A percentile compares a stretch with the other conserved stretches of the same genome.
These are phyloP conservation scores for Crotalus horridus DNA, from an alignment of 2,113 vertebrate species.

Conservation along the genomic window DNA sequence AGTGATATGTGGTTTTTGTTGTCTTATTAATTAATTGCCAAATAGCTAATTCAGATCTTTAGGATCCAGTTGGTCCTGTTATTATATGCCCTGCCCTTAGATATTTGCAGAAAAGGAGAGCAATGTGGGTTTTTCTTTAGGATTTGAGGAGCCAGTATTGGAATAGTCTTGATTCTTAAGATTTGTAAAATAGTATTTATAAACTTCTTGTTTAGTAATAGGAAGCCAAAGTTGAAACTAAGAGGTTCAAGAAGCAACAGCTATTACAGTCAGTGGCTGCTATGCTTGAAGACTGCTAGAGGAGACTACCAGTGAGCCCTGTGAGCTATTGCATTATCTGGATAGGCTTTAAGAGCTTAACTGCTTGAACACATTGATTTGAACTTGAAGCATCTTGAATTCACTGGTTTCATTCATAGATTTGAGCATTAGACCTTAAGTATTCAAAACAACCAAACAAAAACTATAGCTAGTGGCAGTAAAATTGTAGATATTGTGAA, in stretches of 20 bases:
- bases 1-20: conserved; percentile 49
- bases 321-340: not conserved
- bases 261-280: not conserved
- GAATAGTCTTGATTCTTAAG: too few relatives aligned
- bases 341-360: not conserved
- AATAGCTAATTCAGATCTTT: too few relatives aligned
- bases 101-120: not conserved
- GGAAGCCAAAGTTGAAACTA: not conserved
- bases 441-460: not conserved
- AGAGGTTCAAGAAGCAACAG: not conserved
- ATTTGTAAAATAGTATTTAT: not conserved
- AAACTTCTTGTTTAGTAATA: not conserved
- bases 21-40: conserved; percentile 23
- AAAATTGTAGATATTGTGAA: not conserved
- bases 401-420: not conserved
- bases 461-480: not conserved
- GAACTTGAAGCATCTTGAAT: not conserved
- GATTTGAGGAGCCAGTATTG: not conserved
- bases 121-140: conserved; percentile 30
- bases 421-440: not conserved
- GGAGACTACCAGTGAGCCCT: not conserved
- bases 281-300: not conserved
- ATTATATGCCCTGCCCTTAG: not conserved
- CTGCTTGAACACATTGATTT: not conserved
- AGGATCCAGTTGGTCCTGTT: not conserved